Base-by-base conservation (phyloP, 2,888 invertebrate genomes). In the Athalia cordata region DNA sequence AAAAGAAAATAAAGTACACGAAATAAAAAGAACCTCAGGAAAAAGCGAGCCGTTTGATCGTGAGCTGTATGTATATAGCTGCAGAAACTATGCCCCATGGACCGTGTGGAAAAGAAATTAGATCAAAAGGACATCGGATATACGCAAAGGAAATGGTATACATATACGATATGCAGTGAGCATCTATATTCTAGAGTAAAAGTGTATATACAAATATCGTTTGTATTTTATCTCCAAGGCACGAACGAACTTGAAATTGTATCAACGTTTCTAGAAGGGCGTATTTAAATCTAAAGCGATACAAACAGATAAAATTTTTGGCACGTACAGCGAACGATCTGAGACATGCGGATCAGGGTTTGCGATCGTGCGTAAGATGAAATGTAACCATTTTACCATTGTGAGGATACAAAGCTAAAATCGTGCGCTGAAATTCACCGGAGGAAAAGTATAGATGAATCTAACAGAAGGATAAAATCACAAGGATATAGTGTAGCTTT, bases 71-170 rank as follows among this genome's bases (percentile, higher is more conserved):
- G 29, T 29, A 29, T 29, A 72, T 72, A 5, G 57, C 59, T 47
- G 57, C 13, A n/a, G 59, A 59, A 72, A 72, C 45, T 72, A 7
- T 13, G 9, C 59, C 57, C 47, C 72, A 3, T 9, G 13, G 45
- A 72, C 57, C 72, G 68, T 59, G 15, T 3, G 52, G 13, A 47
- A 59, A 59, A 72, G 9, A 72, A 72, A 72, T 72, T 59, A 72
- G 72, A 72, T 72, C 57, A 72, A 72, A 72, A 57, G 72, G 72
- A 57, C n/a, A 55, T 3, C 3, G 55, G 55, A n/a, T 55, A 55
- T 55, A 55, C n/a, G n/a, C n/a, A 55, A 11, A 55, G 55, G 55
- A 11, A 55, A n/a, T n/a, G 8, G n/a, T 55, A 55, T 55, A n/a
- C 8, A 55, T 11, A 55, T 55, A n/a, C 55, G 55, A 29, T 29